Conservation (phyloP, 2,888 invertebrate species). For the Zootermopsis nevadensis region DNA sequence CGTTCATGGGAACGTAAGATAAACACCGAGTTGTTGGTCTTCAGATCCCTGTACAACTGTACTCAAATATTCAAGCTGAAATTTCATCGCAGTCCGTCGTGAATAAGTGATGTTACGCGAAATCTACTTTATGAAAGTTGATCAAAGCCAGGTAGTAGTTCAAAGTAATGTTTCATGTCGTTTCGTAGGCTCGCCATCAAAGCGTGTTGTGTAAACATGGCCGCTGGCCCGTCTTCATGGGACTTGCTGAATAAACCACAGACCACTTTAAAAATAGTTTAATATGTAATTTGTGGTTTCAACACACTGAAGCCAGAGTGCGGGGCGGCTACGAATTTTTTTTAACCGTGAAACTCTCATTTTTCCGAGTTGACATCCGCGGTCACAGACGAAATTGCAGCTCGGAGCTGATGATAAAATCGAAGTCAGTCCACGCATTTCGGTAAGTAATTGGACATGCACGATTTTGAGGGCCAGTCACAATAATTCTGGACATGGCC, state of each 20-base stretch:
- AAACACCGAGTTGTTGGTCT: neutral
- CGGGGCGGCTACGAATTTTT: neutral
- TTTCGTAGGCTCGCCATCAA: neutral
- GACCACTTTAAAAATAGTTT: constrained; percentile 4
- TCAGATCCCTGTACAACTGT: neutral
- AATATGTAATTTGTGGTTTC: neutral
- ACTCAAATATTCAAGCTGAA: neutral
- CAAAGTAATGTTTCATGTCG: constrained; percentile 1
- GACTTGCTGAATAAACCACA: neutral
- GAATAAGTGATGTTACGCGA: constrained; percentile 7
- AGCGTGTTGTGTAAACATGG: neutral
- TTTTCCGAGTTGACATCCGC: neutral
- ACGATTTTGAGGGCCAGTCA: too few species aligned
- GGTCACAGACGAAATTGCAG: too few species aligned
- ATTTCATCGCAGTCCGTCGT: neutral
- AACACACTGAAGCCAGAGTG: neutral
- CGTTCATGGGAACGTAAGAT: neutral
- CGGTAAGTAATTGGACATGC: too few species aligned
- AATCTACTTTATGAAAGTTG: neutral
- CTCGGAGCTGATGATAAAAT: too few species aligned
- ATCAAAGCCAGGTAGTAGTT: neutral
- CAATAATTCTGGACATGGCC: too few species aligned
- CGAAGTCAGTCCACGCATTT: too few species aligned
- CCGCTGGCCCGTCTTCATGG: neutral
- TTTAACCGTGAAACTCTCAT: neutral